These are phyloP conservation scores for Pangasius sanitwongsei DNA, from an alignment of 2,797 vertebrate genomes.

Conservation along the genomic window DNA sequence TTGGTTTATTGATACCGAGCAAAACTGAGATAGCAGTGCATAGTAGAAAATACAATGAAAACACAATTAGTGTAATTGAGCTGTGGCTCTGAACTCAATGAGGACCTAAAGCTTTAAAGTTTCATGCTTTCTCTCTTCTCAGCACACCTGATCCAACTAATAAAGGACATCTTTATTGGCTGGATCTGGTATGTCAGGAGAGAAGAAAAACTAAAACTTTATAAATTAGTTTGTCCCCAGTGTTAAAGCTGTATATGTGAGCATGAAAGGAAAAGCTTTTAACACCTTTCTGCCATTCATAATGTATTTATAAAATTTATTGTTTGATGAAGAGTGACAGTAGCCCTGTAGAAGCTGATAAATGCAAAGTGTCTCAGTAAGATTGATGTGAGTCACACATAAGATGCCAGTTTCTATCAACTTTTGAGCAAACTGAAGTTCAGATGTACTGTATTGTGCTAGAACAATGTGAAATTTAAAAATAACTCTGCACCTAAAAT, in stretches of 20 bases:
- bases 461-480: not conserved
- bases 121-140: not conserved
- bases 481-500: not conserved
- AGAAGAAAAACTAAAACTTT: not conserved
- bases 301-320: not conserved
- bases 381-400: not conserved
- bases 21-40: conserved; percentile 41
- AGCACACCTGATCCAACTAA: not conserved
- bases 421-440: not conserved
- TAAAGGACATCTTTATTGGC: not conserved
- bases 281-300: not conserved
- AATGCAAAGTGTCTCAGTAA: not conserved
- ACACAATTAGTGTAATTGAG: conserved; percentile 46
- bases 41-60: conserved; percentile 49
- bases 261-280: not conserved
- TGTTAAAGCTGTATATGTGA: not conserved
- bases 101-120: not conserved
- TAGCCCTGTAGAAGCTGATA: not conserved
- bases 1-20: conserved; percentile 54
- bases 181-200: not conserved
- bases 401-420: not conserved
- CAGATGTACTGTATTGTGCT: not conserved
- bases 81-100: not conserved
- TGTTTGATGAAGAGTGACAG: not conserved
- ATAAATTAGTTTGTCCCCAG: not conserved